Evolutionary conservation across 2,797 vertebrate genomes (phyloP).

Genomic region (Craterocephalus amniculus): DNA sequence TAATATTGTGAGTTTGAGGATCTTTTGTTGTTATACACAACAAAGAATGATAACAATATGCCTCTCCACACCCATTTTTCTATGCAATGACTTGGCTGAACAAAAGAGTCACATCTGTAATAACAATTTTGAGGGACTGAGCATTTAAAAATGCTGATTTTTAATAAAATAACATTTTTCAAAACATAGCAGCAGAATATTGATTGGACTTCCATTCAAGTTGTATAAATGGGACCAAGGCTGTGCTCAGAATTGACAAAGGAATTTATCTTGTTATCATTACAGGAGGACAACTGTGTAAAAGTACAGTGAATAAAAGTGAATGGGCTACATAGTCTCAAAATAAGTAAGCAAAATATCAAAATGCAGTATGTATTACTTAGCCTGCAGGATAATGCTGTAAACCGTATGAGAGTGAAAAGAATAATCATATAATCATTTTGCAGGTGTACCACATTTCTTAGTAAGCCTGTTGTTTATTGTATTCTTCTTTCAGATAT

Average conservation of each 20-base stretch:
- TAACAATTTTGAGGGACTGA: neutral
- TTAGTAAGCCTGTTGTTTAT: constrained; percentile 3
- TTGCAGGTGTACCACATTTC: constrained; percentile 1
- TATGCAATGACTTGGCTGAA: neutral
- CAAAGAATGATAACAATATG: neutral
- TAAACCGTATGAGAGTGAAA: constrained; percentile 3
- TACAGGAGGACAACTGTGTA: neutral
- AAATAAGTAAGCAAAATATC: constrained; percentile 21
- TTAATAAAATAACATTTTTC: neutral
- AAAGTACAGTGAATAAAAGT: neutral
- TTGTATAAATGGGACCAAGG: neutral
- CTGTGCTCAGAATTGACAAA: neutral
- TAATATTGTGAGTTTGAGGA: neutral
- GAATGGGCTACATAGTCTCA: neutral
- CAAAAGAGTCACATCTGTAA: neutral
- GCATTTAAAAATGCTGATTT: neutral
- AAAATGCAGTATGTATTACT: neutral
- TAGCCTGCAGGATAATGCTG: neutral
- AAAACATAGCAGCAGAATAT: neutral
- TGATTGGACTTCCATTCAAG: neutral
- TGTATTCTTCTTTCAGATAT: neutral
- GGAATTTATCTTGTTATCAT: constrained; percentile 6
- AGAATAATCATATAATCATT: neutral
- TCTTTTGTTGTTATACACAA: neutral
- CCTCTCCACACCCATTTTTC: neutral